Base-by-base conservation (phyloP, 2,888 invertebrate species). In the Xylota segnis region DNA sequence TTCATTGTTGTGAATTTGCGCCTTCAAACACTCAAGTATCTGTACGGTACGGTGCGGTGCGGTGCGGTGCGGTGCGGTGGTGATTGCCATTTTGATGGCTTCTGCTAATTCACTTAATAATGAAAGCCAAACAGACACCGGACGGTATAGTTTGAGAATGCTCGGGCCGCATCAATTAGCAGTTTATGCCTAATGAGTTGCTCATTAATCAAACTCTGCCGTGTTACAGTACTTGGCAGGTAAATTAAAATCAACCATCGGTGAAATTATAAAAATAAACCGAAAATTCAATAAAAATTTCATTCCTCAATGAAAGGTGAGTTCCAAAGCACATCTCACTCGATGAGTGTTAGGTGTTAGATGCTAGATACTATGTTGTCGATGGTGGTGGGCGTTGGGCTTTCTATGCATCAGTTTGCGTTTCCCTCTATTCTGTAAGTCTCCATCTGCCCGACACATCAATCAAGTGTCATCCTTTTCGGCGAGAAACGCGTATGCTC, bases 371-470 rank as follows among this genome's bases (percentile, higher is more conserved):
- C 18, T 7, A 34, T 34, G 40, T 32, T 4, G 7, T n/a, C 32
- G 5, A 0, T 12, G 9, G 12, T 27, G 56, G 78, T 84, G 75
- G 84, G 75, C 66, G 74, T 71, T 65, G 23, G 18, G 7, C 12
- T 63, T 59, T 16, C n/a, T 7, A 16, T 16, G 9, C 23, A 50
- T 52, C 65, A 34, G 34, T 37, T 65, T 63, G 54, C 50, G 43
- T 9, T 52, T 54, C 54, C 66, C 23, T 40, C 47, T 72, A 18
- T 83, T 74, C 61, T 79, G 63, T 79, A 75, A 66, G 82, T 82
- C 86, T 56, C 77, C 82, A 82, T 77, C 76, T 86, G 86, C 76
- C 82, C 56, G 72, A 68, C 71, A 76, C 86, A 82, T 86, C 86
- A 86, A 86, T 86, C 86, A 86, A 71, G 59, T 86, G 82, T 86